Evolutionary conservation across 2,888 invertebrate species (phyloP), one percentile per base, ranked within the genome.

Genomic region (Drosophila robusta): DNA sequence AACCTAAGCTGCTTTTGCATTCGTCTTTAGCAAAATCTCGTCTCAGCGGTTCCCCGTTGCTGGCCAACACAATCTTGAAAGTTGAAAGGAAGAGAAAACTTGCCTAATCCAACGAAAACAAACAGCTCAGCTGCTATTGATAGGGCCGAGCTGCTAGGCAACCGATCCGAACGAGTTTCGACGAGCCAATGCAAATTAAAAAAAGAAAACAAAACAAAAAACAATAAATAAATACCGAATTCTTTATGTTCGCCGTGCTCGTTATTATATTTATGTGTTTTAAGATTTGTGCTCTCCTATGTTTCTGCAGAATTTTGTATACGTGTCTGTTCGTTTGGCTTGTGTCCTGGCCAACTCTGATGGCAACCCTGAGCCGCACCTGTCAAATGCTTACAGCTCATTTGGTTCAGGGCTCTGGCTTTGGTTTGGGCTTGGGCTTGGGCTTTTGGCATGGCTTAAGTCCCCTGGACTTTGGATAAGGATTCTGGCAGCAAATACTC

Each of bases 71-170:
- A 47, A 55, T 51, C 49, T 34, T 58, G 41, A 32, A 68, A 61
- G 60, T 56, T 50, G 58, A 56, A 54, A 61, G 75, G 67, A 63
- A 54, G 54, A 42, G 56, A 71, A 71, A 81, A 81, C 85, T 76
- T 79, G 81, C 61, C 56, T 76, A 81, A 85, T 81, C 85, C 85
- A 74, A 79, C 76, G 79, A 84, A 81, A 79, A 74, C 82, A 81
- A 72, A 68, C 81, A 81, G 85, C 82, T 74, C 85, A 84, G 71
- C 63, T 76, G 74, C 67, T 66, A 84, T 78, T 81, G 85, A 81
- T 81, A 79, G 62, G 74, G 62, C 38, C 67, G 38, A 61, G 64
- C 50, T 52, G 67, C 74, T 62, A 58, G 74, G 70, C 73, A 79
- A 74, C 80, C 51, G 63, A 76, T 70, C 51, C 54, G 39, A 63